A percentile compares a stretch with the other conserved stretches of the same genome.
These are phyloP conservation scores for Enoplosus armatus DNA, from an alignment of 2,797 vertebrate genomes.

Conservation along the genomic window DNA sequence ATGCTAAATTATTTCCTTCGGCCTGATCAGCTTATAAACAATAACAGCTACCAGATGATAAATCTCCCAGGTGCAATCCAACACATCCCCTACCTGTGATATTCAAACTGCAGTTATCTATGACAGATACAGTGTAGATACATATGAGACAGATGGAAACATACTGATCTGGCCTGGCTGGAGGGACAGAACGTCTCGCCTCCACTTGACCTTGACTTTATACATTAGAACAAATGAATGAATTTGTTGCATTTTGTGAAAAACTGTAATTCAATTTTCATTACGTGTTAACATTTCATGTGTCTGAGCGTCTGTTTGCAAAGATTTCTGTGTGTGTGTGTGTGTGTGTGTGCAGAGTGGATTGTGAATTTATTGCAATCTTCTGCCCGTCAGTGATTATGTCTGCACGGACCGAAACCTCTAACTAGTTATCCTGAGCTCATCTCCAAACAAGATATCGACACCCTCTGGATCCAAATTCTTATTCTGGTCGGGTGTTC, in stretches of 20 bases:
- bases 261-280: constrained; percentile 37
- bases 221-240: not conserved
- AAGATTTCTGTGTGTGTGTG: constrained; percentile 18
- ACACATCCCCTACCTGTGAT: not conserved
- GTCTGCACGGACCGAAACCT: constrained; percentile 34
- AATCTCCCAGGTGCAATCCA: constrained; percentile 4
- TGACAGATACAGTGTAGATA: not conserved
- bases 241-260: constrained; percentile 17
- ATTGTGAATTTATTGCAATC: constrained; percentile 34
- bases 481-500: constrained; percentile 55
- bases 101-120: not conserved
- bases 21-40: constrained; percentile 16
- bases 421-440: constrained; percentile 53
- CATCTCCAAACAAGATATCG: constrained; percentile 63
- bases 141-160: not conserved
- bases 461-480: constrained; percentile 52
- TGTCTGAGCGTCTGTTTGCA: not conserved
- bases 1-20: constrained; percentile 21
- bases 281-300: constrained; percentile 12
- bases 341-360: constrained; percentile 13
- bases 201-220: constrained; percentile 10
- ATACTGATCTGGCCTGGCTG: not conserved
- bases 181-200: constrained; percentile 5
- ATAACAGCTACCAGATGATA: constrained; percentile 3
- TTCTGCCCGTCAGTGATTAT: constrained; percentile 48